These are phyloP conservation scores for Leuctra nigra DNA, from an alignment of 2,888 invertebrate species.

Conservation along the genomic window DNA sequence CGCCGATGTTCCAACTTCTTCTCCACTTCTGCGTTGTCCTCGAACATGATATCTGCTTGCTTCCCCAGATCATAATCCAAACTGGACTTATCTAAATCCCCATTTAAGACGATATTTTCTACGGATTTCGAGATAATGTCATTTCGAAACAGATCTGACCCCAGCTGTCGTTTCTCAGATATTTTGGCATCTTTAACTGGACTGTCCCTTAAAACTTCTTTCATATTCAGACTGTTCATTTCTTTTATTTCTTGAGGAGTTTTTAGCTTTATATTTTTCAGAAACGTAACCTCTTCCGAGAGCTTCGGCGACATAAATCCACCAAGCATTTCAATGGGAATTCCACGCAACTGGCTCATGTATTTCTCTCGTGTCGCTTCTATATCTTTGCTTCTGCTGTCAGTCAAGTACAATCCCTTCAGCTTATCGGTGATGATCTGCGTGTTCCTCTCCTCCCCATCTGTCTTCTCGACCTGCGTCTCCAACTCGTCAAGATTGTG, in stretches of 20 bases:
- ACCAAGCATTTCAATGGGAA: background rate
- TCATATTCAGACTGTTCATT: background rate
- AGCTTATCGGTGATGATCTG: background rate
- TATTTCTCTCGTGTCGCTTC: background rate
- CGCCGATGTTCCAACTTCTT: constrained; percentile 45
- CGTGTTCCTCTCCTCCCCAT: background rate
- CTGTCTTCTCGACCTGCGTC: background rate
- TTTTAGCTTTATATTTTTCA: background rate
- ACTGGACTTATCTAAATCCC: constrained; percentile 14
- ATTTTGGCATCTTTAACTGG: background rate
- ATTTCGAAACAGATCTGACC: constrained; percentile 10
- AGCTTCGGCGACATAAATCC: background rate
- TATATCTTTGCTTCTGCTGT: background rate
- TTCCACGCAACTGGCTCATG: background rate
- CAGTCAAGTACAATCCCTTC: background rate
- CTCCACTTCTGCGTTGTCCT: constrained; percentile 33
- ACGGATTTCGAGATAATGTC: constrained; percentile 8
- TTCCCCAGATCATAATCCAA: background rate
- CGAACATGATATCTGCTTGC: background rate
- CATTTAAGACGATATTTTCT: constrained; percentile 8
- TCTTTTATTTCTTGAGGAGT: background rate
- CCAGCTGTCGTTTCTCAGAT: constrained; percentile 9
- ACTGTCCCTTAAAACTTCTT: background rate
- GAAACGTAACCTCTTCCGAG: background rate
- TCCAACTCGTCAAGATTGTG: background rate